Conservation (phyloP, 2,888 invertebrate genomes). For the Hypolimnas misippus region DNA sequence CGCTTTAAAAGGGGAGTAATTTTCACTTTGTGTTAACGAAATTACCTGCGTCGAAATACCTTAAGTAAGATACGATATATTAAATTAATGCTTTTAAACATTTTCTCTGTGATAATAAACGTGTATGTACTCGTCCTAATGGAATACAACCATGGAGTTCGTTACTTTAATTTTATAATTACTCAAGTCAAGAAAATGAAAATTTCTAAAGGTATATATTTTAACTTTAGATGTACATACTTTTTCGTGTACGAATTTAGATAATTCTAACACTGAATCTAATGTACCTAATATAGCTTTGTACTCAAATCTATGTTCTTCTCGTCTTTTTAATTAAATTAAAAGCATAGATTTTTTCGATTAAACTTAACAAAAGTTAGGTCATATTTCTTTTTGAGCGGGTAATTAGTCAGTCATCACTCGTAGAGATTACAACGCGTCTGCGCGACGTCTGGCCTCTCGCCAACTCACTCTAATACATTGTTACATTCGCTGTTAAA, state of each 20-base stretch:
- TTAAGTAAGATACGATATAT: background rate
- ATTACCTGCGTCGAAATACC: constrained; percentile 1
- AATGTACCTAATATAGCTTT: too few species aligned
- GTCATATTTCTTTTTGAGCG: constrained; percentile 20
- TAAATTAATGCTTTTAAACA: background rate
- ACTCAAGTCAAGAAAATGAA: too few species aligned
- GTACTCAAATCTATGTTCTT: background rate
- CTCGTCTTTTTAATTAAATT: constrained; percentile 6
- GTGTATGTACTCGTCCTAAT: background rate
- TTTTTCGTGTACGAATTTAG: too few species aligned
- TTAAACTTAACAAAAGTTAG: constrained; percentile 7
- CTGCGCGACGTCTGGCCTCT: constrained; percentile 28
- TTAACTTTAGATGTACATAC: too few species aligned
- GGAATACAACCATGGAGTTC: background rate
- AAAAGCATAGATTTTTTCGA: background rate
- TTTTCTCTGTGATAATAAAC: background rate
- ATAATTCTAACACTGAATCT: too few species aligned
- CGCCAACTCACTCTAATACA: constrained; percentile 26
- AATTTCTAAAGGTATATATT: too few species aligned
- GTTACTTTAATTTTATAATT: background rate
- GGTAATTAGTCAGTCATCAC: constrained; percentile 34
- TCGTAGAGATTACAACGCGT: constrained; percentile 28
- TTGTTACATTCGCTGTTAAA: constrained; percentile 18
- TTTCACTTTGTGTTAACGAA: constrained; percentile 11
- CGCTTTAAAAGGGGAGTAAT: constrained; percentile 5